A percentile compares a stretch with the other conserved stretches of the same genome.
Evolutionary conservation across 2,113 vertebrate species (phyloP).

Genomic region (Seriola quinqueradiata): DNA sequence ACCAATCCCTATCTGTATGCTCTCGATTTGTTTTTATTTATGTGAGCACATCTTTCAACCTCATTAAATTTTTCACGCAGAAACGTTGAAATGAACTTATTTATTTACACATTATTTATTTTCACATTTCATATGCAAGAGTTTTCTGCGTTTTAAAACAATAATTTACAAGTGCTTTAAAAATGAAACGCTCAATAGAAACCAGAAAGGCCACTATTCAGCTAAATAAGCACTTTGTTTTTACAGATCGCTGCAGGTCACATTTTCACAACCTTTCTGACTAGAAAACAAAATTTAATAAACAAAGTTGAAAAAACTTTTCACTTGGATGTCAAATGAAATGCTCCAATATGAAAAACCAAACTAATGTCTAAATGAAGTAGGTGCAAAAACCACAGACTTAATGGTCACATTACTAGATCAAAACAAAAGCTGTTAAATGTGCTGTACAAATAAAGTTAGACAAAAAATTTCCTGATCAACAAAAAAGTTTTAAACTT

Average conservation of each 20-base stretch:
- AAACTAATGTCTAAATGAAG: not conserved
- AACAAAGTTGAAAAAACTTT: not conserved
- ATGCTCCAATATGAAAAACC: no score
- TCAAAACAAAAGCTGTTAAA: not conserved
- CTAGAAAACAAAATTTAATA: not conserved
- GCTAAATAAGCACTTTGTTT: constrained; percentile 50
- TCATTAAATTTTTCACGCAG: constrained; percentile 2
- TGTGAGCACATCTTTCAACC: not conserved
- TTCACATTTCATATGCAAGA: constrained; percentile 23
- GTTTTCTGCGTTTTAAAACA: constrained; percentile 58
- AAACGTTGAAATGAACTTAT: constrained; percentile 13
- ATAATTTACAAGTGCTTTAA: constrained; percentile 69
- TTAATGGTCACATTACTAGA: not conserved
- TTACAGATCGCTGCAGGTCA: constrained; percentile 19
- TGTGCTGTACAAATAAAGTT: not conserved
- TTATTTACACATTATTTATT: constrained; percentile 43
- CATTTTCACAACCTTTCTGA: not conserved
- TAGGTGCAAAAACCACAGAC: not conserved
- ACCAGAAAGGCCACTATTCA: not conserved
- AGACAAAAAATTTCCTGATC: not conserved
- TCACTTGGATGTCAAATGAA: no score
- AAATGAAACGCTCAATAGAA: constrained; percentile 40
- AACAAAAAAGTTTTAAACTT: not conserved
- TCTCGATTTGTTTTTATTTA: constrained; percentile 47
- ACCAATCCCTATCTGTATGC: constrained; percentile 48